These are phyloP conservation scores for Alouatta palliata DNA, from an alignment of 2,113 vertebrate genomes.

Conservation along the genomic window DNA sequence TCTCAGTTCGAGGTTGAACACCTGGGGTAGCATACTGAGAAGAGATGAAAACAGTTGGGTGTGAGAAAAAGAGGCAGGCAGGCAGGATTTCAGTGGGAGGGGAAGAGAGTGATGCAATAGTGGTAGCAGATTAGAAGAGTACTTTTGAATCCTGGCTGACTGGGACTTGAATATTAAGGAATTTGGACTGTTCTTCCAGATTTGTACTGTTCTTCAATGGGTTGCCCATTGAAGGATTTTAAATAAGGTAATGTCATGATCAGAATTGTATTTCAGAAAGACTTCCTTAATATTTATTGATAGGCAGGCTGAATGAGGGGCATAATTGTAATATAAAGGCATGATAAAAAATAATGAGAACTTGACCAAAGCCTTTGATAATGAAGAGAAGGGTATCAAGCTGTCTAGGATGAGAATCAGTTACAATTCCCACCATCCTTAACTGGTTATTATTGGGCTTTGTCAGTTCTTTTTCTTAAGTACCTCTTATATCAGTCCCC, in stretches of 20 bases:
- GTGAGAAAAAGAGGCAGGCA: constrained; percentile 10
- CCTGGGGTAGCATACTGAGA: constrained; percentile 28
- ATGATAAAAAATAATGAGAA: constrained; percentile 37
- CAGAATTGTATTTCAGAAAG: constrained; percentile 47
- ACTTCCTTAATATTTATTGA: constrained; percentile 36
- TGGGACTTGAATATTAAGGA: constrained; percentile 14
- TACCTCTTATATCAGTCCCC: background rate
- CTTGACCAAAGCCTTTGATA: constrained; percentile 32
- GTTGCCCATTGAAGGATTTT: constrained; percentile 25
- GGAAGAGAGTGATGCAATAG: background rate
- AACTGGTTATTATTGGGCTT: constrained; percentile 19
- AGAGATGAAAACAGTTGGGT: constrained; percentile 25
- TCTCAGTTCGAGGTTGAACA: constrained; percentile 49
- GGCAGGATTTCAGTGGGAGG: background rate
- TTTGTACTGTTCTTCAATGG: constrained; percentile 26
- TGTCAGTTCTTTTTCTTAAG: constrained; percentile 28
- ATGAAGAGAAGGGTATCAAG: background rate
- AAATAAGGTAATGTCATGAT: background rate
- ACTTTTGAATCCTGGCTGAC: constrained; percentile 27
- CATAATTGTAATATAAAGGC: constrained; percentile 20
- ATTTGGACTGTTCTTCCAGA: constrained; percentile 20
- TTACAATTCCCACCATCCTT: background rate
- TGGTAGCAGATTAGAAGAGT: constrained; percentile 42
- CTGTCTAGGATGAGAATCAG: background rate
- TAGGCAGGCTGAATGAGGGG: background rate